Percentiles rank a stretch among this genome's conserved stretches.
phyloP scores from a whole-genome alignment of 2,888 invertebrate genomes.

The Philereme transversata region DNA sequence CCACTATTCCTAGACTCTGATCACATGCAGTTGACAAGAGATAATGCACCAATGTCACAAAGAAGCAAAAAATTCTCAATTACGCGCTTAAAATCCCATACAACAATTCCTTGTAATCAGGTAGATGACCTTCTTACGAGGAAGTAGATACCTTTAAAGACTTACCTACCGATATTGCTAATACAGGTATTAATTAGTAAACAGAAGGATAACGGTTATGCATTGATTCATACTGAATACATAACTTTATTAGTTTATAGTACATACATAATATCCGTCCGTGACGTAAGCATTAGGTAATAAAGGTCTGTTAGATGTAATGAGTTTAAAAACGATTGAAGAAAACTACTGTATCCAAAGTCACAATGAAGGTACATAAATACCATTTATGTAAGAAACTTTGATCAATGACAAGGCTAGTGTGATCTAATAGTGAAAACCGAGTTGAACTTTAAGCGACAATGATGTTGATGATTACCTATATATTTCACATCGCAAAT shows the following conservation, averaged over 20 bases:
- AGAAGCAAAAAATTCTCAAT: too few relatives aligned
- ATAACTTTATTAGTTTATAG: slow-evolving; percentile 6
- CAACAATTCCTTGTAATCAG: slow-evolving; percentile 7
- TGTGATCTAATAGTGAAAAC: not conserved
- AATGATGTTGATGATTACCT: too few relatives aligned
- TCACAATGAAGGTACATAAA: not conserved
- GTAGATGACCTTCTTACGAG: slow-evolving; percentile 18
- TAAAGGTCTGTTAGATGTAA: slow-evolving; percentile 4
- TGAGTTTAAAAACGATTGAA: not conserved
- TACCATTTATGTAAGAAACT: not conserved
- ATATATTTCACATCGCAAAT: too few relatives aligned
- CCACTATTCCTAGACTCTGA: too few relatives aligned
- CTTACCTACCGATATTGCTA: slow-evolving; percentile 15
- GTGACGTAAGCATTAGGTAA: slow-evolving; percentile 19
- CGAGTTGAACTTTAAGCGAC: not conserved
- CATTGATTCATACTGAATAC: slow-evolving; percentile 19
- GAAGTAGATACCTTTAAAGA: slow-evolving; percentile 15
- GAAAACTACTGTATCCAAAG: not conserved
- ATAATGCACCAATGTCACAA: too few relatives aligned
- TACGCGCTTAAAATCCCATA: slow-evolving; percentile 9
- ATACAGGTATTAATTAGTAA: slow-evolving; percentile 15
- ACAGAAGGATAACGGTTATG: slow-evolving; percentile 22
- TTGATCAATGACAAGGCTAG: not conserved
- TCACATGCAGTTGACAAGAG: too few relatives aligned
- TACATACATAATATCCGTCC: slow-evolving; percentile 14